phyloP scores from a whole-genome alignment of 2,797 vertebrate genomes.

The Amazona ochrocephala region DNA sequence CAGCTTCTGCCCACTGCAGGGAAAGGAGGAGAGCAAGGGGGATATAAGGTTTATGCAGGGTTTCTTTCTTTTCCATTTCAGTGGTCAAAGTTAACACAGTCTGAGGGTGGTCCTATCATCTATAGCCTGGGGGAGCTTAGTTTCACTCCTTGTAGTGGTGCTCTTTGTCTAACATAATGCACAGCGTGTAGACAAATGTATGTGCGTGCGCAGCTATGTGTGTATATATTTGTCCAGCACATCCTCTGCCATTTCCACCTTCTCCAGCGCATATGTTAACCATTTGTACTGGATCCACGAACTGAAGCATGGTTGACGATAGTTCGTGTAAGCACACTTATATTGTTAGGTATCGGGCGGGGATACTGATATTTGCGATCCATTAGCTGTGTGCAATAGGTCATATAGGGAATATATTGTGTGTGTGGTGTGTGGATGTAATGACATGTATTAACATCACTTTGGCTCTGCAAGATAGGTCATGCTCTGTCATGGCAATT shows the following conservation, averaged over 20 bases:
- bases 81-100: neutral
- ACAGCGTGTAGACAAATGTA: neutral
- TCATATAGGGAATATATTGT: neutral
- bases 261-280: neutral
- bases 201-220: accelerated
- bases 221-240: neutral
- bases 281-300: neutral
- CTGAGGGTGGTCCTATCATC: neutral
- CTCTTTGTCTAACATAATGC: neutral
- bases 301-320: neutral
- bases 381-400: neutral
- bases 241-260: neutral
- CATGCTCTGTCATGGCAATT: neutral
- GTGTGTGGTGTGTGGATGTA: neutral
- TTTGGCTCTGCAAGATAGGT: neutral
- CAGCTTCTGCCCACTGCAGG: neutral
- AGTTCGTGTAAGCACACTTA: neutral
- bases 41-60: neutral
- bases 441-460: neutral
- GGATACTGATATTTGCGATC: neutral
- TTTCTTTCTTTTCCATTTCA: neutral
- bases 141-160: neutral
- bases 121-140: neutral
- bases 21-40: neutral
- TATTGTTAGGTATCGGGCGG: neutral